Percentiles rank a stretch among this genome's conserved stretches.
Conservation (phyloP, 2,113 vertebrate species). For the Stigmatopora nigra region DNA sequence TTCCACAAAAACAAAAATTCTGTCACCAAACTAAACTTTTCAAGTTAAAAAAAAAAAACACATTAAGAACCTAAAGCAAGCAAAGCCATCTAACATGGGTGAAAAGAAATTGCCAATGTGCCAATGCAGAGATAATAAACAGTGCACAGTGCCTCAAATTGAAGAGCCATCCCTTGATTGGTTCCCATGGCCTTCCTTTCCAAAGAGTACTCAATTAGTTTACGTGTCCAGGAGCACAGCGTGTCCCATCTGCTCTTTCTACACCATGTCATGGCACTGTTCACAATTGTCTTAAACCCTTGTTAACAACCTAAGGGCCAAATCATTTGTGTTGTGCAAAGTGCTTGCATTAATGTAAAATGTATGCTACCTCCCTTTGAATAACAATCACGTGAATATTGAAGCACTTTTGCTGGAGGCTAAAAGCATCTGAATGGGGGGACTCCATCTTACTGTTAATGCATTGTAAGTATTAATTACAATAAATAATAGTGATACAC, state of each 20-base stretch:
- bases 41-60: background rate
- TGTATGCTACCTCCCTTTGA: slow-evolving; percentile 24
- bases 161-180: background rate
- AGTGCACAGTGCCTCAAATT: background rate
- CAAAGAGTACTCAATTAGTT: background rate
- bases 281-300: slow-evolving; percentile 1
- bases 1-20: too few relatives aligned
- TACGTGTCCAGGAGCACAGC: background rate
- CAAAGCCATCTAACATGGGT: background rate
- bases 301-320: slow-evolving; percentile 7
- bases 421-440: slow-evolving; percentile 40
- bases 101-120: background rate
- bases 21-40: too few relatives aligned
- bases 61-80: background rate
- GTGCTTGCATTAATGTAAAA: slow-evolving; percentile 8
- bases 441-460: slow-evolving; percentile 55
- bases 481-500: slow-evolving; percentile 27
- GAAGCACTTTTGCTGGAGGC: slow-evolving; percentile 42
- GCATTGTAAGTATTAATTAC: slow-evolving; percentile 34
- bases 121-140: background rate
- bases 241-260: background rate
- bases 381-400: slow-evolving; percentile 25
- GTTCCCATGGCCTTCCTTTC: background rate
- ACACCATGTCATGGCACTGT: background rate
- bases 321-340: slow-evolving; percentile 4